Evolutionary conservation across 2,797 vertebrate genomes (phyloP).

Genomic region (Buphagus erythrorhynchus): DNA sequence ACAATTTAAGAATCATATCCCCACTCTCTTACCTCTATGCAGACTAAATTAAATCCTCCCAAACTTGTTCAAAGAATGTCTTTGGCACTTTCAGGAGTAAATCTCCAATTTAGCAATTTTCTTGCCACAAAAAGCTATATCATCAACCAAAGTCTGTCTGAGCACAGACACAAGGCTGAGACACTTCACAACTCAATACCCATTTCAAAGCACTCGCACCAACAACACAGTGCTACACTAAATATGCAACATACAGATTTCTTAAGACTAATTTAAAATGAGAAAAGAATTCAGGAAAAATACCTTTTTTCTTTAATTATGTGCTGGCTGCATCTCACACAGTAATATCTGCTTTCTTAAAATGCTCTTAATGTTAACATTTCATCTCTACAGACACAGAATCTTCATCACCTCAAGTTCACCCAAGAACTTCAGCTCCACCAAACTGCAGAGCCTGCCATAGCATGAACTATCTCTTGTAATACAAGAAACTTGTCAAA

Average conservation of each 20-base stretch:
- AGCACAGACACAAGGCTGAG: background rate
- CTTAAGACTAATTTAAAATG: background rate
- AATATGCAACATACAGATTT: background rate
- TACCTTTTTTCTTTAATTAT: background rate
- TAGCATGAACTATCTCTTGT: rapidly evolving
- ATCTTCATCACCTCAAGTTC: background rate
- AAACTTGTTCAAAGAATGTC: background rate
- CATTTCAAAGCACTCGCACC: background rate
- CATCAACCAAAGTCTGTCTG: background rate
- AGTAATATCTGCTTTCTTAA: background rate
- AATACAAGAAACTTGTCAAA: background rate
- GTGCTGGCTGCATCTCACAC: rapidly evolving
- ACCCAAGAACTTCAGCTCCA: background rate
- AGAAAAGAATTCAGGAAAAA: background rate
- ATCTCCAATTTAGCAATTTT: background rate
- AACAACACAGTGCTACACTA: background rate
- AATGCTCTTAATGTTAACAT: background rate
- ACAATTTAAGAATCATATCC: background rate
- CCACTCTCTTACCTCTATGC: background rate
- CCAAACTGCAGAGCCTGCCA: background rate
- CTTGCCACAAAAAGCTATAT: background rate
- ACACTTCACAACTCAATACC: background rate
- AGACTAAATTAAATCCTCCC: background rate
- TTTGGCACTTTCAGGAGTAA: background rate
- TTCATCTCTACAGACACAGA: background rate